Base-by-base conservation (phyloP, 1,140 invertebrate genomes). In the Neoseiulus cucumeris region DNA sequence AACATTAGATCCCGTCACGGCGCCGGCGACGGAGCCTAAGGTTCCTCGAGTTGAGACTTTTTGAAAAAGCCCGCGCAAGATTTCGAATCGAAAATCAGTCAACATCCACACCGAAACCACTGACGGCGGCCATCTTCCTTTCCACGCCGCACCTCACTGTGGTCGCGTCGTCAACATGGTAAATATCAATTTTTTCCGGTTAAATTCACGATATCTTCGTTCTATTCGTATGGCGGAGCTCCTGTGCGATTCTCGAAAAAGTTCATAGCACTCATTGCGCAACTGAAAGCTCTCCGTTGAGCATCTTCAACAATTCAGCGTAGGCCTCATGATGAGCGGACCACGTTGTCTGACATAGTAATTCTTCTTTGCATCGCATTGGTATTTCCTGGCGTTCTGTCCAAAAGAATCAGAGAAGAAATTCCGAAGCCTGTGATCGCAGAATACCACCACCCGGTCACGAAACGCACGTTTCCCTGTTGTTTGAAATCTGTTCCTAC, bases 151-250 rank as follows among this genome's bases (percentile, higher is more conserved):
- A 59, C 25, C 51, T 59, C 51, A 33, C 33, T 59, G 51, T 17
- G 14, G 51, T 29, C 25, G 51, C 51, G 33, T 59, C 51, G 51
- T 25, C 25, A 59, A 59, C 25, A 59, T 59, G 51, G 51, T 59
- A 59, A 59, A 18, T 59, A 14, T 59, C 51, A 20, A 59, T 14
- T 17, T 59, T 59, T 59, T 9, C 4, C 2, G 33, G 4, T 18
- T 59, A 39, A 39, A 18, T 25, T 25, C 20, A 25, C 5, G 4
- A 6, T 0, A 47, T 47, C 14, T 14, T 47, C 5, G 4, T 47
- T 18, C 45, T 44, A 18, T 20, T 20, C 28, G 45, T 7, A 14
- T 47, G 4, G 45, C 28, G 45, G 6, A 4, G 4, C 20, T 25
- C 4, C 4, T 47, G 20, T 20, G 14, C 45, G 28, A 47, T 47